Percentiles rank a stretch among this genome's conserved stretches.
These are phyloP conservation scores for Sycophila sp. DNA, from an alignment of 1,140 invertebrate species.

Conservation along the genomic window DNA sequence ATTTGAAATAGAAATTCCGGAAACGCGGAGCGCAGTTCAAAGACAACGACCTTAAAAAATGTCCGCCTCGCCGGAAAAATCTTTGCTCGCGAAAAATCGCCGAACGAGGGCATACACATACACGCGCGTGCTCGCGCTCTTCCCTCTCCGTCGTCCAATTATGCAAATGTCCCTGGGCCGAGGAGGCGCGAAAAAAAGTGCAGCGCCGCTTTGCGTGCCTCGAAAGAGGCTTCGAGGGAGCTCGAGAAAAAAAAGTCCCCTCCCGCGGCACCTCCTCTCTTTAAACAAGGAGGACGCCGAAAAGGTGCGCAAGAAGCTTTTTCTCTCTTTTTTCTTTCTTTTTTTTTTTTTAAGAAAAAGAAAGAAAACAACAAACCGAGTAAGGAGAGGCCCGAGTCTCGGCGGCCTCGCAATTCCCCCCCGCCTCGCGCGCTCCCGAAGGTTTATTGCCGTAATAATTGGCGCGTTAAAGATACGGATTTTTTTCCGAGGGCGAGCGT, in stretches of 20 bases:
- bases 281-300: slow-evolving; percentile 25
- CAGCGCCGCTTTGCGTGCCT: slow-evolving; percentile 7
- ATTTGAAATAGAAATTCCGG: too few relatives aligned
- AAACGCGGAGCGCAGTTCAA: too few relatives aligned
- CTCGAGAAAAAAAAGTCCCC: slow-evolving; percentile 25
- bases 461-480: slow-evolving; percentile 32
- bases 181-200: slow-evolving; percentile 27
- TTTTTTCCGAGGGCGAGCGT: slow-evolving; percentile 32
- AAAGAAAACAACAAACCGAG: background rate
- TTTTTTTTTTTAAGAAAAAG: background rate
- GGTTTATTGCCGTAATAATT: slow-evolving; percentile 42
- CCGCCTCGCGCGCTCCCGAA: background rate
- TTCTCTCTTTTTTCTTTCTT: background rate
- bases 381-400: too few relatives aligned
- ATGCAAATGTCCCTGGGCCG: slow-evolving; percentile 17
- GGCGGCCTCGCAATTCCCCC: background rate
- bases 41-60: background rate
- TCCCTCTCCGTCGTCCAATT: slow-evolving; percentile 14
- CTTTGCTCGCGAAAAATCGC: background rate
- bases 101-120: background rate
- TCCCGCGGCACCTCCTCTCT: background rate
- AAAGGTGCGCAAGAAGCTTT: slow-evolving; percentile 6
- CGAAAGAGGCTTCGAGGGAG: too few relatives aligned
- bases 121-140: background rate
- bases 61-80: background rate